phyloP scores from a whole-genome alignment of 2,797 vertebrate genomes.

The Tauraco hartlaubi region DNA sequence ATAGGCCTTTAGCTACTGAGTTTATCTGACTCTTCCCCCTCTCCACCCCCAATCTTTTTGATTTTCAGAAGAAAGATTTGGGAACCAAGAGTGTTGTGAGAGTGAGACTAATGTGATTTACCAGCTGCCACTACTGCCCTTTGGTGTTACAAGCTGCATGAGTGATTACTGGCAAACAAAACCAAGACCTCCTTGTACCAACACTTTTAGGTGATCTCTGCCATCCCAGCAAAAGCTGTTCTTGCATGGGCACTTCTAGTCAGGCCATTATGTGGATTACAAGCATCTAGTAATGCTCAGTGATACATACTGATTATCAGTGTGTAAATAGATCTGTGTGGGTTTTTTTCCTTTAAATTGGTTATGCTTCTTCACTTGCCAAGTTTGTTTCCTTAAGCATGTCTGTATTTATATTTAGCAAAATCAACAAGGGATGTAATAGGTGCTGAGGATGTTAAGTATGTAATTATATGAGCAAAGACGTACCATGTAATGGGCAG shows the following conservation, averaged over 20 bases:
- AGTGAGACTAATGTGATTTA: neutral
- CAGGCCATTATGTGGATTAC: neutral
- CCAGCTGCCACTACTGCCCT: neutral
- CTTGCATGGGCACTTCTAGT: neutral
- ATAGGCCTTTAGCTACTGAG: neutral
- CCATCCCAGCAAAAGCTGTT: neutral
- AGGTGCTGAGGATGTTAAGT: slow-evolving; percentile 67
- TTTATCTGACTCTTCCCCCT: neutral
- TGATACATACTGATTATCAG: neutral
- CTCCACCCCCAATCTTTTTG: neutral
- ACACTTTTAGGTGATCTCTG: neutral
- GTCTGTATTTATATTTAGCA: slow-evolving; percentile 64
- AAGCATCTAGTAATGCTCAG: neutral
- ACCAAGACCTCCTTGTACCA: neutral
- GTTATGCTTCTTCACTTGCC: slow-evolving; percentile 38
- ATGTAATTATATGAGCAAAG: slow-evolving; percentile 46
- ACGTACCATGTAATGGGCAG: neutral
- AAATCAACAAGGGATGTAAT: slow-evolving; percentile 71
- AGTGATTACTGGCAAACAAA: neutral
- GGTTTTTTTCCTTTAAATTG: neutral
- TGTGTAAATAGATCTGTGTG: neutral
- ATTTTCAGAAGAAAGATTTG: slow-evolving; percentile 37
- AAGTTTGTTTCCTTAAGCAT: slow-evolving; percentile 56
- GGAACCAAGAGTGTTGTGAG: neutral
- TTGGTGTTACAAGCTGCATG: neutral